Conservation (phyloP, 2,888 invertebrate genomes). For the Graphium colonna region DNA sequence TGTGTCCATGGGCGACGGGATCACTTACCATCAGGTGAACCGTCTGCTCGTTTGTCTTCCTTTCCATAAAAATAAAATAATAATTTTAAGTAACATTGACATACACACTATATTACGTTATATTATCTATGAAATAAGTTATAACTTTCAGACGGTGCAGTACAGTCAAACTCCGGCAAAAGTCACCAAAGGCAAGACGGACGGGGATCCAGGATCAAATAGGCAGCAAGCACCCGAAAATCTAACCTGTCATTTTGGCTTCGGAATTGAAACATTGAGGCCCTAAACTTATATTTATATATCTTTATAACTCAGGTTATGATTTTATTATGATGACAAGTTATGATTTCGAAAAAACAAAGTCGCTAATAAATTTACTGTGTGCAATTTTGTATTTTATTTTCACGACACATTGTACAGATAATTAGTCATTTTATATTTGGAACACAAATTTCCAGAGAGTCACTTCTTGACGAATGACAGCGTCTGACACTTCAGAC, state of each 20-base stretch:
- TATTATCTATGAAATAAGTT: background rate
- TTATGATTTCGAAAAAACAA: too few relatives aligned
- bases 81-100: background rate
- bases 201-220: slow-evolving; percentile 39
- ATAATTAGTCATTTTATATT: background rate
- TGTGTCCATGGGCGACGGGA: too few relatives aligned
- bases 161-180: slow-evolving; percentile 49
- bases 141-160: slow-evolving; percentile 48
- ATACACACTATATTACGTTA: background rate
- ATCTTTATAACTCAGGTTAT: too few relatives aligned
- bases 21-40: too few relatives aligned
- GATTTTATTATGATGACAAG: too few relatives aligned
- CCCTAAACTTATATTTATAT: too few relatives aligned
- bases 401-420: too few relatives aligned
- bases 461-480: background rate
- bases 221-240: slow-evolving; percentile 62
- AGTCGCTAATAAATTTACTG: too few relatives aligned
- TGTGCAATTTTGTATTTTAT: too few relatives aligned
- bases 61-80: too few relatives aligned
- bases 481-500: slow-evolving; percentile 2
- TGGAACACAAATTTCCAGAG: background rate
- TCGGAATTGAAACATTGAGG: slow-evolving; percentile 59
- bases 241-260: slow-evolving; percentile 72
- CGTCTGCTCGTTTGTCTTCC: too few relatives aligned
- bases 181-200: slow-evolving; percentile 48